Conservation (phyloP, 2,797 vertebrate genomes). For the Semotilus atromaculatus region DNA sequence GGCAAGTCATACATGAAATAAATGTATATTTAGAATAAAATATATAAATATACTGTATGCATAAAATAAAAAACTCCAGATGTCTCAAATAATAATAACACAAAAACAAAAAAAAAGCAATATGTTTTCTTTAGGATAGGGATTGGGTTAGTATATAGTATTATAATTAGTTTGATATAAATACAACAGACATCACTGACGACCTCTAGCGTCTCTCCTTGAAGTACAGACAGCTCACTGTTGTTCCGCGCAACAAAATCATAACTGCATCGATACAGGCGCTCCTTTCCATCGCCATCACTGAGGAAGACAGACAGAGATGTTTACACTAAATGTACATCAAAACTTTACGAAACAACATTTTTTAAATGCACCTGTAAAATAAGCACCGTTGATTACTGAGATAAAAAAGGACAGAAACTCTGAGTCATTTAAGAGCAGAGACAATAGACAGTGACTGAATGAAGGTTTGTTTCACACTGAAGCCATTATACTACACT, state of each 20-base stretch:
- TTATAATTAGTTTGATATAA: neutral
- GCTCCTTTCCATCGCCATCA: slow-evolving; percentile 62
- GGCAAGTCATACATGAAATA: neutral
- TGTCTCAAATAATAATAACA: too few relatives aligned
- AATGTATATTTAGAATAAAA: neutral
- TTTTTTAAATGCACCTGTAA: neutral
- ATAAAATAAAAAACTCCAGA: neutral
- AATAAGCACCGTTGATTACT: neutral
- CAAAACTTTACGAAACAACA: neutral
- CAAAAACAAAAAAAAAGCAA: neutral
- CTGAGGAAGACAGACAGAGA: slow-evolving; percentile 60
- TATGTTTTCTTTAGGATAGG: neutral
- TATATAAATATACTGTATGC: neutral
- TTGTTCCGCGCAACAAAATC: slow-evolving; percentile 89
- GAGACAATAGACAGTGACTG: neutral
- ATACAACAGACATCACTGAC: neutral
- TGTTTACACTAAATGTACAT: neutral
- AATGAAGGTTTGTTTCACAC: neutral
- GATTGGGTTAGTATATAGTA: neutral
- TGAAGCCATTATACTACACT: neutral
- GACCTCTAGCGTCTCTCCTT: slow-evolving; percentile 83
- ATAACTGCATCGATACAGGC: slow-evolving; percentile 81
- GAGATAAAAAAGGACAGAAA: neutral
- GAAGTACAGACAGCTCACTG: slow-evolving; percentile 87
- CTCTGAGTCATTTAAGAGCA: neutral